Base-by-base conservation (phyloP, 2,113 vertebrate genomes). In the Ondatra zibethicus region DNA sequence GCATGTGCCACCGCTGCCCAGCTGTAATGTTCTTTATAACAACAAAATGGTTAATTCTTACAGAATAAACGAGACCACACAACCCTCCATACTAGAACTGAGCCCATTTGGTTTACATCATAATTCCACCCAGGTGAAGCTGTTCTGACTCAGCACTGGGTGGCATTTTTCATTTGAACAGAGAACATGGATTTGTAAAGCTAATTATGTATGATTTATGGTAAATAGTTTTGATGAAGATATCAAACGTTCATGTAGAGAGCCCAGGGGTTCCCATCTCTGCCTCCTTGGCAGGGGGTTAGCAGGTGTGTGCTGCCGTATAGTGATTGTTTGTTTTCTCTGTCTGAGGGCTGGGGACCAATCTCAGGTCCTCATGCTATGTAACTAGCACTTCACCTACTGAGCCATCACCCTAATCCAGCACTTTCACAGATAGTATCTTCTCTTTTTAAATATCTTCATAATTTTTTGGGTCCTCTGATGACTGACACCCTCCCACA, bases 201-300 rank as follows among this genome's bases (percentile, higher is more conserved):
- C 68, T 89, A 91, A 82, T 95, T 97, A 73, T 90, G 63, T 97
- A 73, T 90, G 63, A 7, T 8, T 92, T 50, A 36, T 92, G 33
- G 39, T 92, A 90, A 94, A 45, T 50, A 85, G 36, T 68, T 7
- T 61, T 85, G 16, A 66, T 73, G 31, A 70, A 73, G n/a, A 63
- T 39, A 86, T 36, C 23, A 86, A 55, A 68, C 42, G 76, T 45
- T 85, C 93, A 66, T 81, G 23, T 66, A 82, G 21, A 13, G n/a
- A 82, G 6, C 12, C 36, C 13, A 31, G 81, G 58, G 14, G 29
- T 84, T 63, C 81, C 25, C 39, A n/a, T 42, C n/a, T 84, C n/a
- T 42, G 13, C n/a, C 23, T 84, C 25, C n/a, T 84, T 42, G 58
- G 81, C n/a, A 29, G 11, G 1, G 78, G 21, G 33, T n/a, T 58